Evolutionary conservation across 2,888 invertebrate genomes (phyloP), one percentile per base, ranked within the genome.

Genomic region (Mythimna pallens): DNA sequence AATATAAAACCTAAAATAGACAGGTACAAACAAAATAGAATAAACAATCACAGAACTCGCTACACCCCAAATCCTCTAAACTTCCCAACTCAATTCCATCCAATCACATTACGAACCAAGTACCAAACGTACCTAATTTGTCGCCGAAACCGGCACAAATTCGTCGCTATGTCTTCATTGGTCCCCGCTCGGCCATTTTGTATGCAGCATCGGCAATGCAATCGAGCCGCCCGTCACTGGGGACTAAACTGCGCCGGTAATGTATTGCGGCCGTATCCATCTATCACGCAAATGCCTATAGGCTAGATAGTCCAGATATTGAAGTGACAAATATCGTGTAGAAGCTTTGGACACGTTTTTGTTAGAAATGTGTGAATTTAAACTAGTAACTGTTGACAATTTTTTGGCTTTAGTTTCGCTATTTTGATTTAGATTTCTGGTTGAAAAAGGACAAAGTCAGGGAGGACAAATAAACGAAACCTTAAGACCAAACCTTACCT

Each of bases 171-270:
- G 83, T 89, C 85, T 87, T 89, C 87, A 90, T 89, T 88, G 86
- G 86, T 89, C 86, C 89, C 87, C 70, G 82, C 72, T 79, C 83
- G 88, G 88, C 89, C 90, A 91, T 93, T 93, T 87, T 84, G 91
- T 88, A 93, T 92, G 92, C 92, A 85, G 90, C 91, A 91, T 89
- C 84, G 88, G 82, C 89, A 83, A 88, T 91, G 91, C 92, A 90
- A 92, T 91, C 88, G 90, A 89, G 82, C 89, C 67, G 72, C 66
- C 65, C 83, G 83, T 85, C 85, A 81, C 85, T 83, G 83, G 82
- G 90, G 72, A 79, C 79, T 76, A 90, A 93, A 86, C 90, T 83
- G 82, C 88, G 88, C 78, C 82, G 76, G 89, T 92, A 92, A 93
- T 91, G 89, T 92, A 93, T 84, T 86, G 83, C 92, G 89, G 90